Conservation (phyloP, 2,888 invertebrate genomes). For the Macrosiphum euphorbiae region DNA sequence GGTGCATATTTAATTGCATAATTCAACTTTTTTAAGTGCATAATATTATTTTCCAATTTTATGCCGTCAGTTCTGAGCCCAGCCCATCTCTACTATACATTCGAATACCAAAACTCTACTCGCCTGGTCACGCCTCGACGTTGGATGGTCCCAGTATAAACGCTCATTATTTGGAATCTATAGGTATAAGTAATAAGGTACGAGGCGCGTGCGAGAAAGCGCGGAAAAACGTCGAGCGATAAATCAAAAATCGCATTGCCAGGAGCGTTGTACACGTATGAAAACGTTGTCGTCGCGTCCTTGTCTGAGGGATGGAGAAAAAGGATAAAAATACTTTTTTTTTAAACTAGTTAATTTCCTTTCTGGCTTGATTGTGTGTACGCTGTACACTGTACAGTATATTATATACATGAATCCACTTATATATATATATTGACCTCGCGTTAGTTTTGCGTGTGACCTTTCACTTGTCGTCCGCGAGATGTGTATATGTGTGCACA, state of each 20-base stretch:
- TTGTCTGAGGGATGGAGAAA: background rate
- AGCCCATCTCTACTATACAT: background rate
- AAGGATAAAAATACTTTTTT: background rate
- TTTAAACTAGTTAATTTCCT: slow-evolving; percentile 38
- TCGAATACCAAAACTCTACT: background rate
- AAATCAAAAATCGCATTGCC: slow-evolving; percentile 33
- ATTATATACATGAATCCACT: background rate
- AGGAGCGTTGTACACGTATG: background rate
- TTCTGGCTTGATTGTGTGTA: background rate
- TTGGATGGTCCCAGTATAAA: background rate
- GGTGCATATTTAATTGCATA: background rate
- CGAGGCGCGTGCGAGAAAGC: background rate
- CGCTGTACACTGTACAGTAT: background rate
- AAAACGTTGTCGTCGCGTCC: slow-evolving; percentile 37
- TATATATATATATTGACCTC: slow-evolving; percentile 17
- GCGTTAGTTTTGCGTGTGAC: slow-evolving; percentile 49
- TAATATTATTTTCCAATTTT: background rate
- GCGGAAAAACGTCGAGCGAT: background rate
- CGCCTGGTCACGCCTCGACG: background rate
- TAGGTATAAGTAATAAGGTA: background rate
- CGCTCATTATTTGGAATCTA: background rate
- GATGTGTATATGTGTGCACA: background rate
- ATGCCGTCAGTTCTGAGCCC: background rate
- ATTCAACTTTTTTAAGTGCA: background rate
- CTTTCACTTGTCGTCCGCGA: slow-evolving; percentile 50